Evolutionary conservation across 2,888 invertebrate genomes (phyloP).

Genomic region (Neoitamus cyanurus): DNA sequence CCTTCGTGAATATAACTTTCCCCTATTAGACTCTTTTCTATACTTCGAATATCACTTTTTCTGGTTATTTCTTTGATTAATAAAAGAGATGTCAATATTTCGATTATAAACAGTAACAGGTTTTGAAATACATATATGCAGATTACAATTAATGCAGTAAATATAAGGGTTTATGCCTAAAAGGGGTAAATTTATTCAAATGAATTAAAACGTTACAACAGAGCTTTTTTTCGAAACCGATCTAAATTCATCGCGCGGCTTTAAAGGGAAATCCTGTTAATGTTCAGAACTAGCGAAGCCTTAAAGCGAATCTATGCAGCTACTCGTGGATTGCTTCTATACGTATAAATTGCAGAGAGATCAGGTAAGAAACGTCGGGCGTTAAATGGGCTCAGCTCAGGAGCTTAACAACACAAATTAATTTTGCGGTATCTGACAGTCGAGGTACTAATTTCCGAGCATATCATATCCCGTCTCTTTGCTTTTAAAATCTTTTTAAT

Average conservation of each 20-base stretch:
- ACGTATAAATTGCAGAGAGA: not conserved
- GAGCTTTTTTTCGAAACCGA: not conserved
- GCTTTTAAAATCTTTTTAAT: not conserved
- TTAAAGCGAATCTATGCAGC: not conserved
- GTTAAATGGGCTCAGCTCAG: not conserved
- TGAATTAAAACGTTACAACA: too few relatives aligned
- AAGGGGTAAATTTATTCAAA: too few relatives aligned
- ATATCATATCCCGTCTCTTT: not conserved
- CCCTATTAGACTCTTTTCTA: too few relatives aligned
- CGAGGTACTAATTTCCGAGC: not conserved
- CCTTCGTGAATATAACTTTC: too few relatives aligned
- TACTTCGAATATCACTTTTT: too few relatives aligned
- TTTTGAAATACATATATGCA: too few relatives aligned
- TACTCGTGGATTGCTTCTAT: too few relatives aligned
- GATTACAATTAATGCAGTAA: too few relatives aligned
- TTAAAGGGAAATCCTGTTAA: not conserved
- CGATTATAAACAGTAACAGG: too few relatives aligned
- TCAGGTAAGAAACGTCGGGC: not conserved
- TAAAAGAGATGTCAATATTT: too few relatives aligned
- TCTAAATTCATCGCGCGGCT: not conserved
- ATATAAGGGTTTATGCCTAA: too few relatives aligned
- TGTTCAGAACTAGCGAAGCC: not conserved
- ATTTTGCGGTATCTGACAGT: not conserved
- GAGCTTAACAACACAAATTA: not conserved
- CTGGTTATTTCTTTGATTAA: too few relatives aligned